phyloP scores from a whole-genome alignment of 2,797 vertebrate species.

The Coregonus sp. region DNA sequence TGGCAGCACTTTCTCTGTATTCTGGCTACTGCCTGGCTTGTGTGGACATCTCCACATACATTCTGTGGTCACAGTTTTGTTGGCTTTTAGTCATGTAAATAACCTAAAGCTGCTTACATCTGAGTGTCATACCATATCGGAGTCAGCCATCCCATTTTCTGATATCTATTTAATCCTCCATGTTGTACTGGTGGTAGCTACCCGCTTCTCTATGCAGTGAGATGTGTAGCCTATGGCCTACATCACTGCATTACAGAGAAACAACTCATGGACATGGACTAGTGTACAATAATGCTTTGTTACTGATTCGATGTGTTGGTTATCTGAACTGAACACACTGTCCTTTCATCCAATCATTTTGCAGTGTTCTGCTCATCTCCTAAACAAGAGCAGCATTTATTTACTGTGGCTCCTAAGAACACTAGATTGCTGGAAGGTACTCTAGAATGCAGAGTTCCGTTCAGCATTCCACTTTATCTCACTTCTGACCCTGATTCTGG shows the following conservation, averaged over 20 bases:
- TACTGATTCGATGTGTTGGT: neutral
- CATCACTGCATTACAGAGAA: neutral
- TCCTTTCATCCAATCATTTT: neutral
- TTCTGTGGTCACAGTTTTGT: neutral
- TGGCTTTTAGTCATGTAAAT: constrained; percentile 3
- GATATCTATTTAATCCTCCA: neutral
- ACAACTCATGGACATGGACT: neutral
- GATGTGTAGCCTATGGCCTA: too few relatives aligned
- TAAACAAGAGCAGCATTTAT: neutral
- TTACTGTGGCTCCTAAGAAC: neutral
- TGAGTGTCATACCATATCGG: neutral
- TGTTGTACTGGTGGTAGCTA: too few relatives aligned
- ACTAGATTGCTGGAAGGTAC: neutral
- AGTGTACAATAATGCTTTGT: neutral
- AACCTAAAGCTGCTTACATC: constrained; percentile 10
- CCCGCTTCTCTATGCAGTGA: too few relatives aligned
- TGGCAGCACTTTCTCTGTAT: neutral
- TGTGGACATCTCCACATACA: neutral
- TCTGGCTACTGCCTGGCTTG: neutral
- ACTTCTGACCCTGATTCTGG: neutral
- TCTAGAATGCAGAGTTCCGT: neutral
- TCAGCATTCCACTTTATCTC: neutral
- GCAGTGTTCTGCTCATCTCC: neutral
- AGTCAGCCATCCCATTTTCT: neutral
- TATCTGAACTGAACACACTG: neutral